Base-by-base conservation (phyloP, 2,888 invertebrate species). In the Laothoe populi region DNA sequence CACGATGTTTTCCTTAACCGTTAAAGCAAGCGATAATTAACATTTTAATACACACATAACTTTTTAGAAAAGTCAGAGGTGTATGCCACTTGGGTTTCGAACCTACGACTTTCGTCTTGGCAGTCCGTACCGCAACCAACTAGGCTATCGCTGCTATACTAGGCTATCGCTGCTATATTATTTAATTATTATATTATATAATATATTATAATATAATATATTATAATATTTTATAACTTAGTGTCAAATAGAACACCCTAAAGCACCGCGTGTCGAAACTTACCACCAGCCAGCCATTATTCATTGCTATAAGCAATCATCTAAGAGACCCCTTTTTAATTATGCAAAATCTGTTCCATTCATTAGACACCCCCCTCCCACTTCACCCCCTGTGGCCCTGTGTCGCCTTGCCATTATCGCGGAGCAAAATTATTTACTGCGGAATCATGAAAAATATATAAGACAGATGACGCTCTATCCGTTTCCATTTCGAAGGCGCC, bases 291-390 rank as follows among this genome's bases (percentile, higher is more conserved):
- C 38, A 58, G 70, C 44, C 82, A 89, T 90, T 86, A 86, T 79
- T 90, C 87, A 87, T 86, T 81, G 82, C 84, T 88, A 87, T 85
- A 86, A 83, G 87, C 84, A 88, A 88, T 90, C 86, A 83, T 85
- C 81, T 82, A 75, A 71, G 78, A 77, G 81, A 83, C 83, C 86
- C 87, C 86, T 86, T 90, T 90, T 90, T 91, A 91, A 90, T 91
- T 90, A 90, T 90, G 87, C 84, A 87, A 90, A 90, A 91, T 91
- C 87, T 86, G 85, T 84, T 81, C 81, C 85, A 86, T 87, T 87
- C 81, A 84, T 88, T 86, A 81, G 49, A n/a, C 31, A 4, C 2
- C 44, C 44, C 19, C 44, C 35, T 19, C 42, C 62, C 66, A 63
- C 61, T 63, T 61, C 48, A 45, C 65, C 49, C 61, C 21, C 59